Conservation (phyloP, 2,797 vertebrate species). For the Pseudochaenichthys georgianus region DNA sequence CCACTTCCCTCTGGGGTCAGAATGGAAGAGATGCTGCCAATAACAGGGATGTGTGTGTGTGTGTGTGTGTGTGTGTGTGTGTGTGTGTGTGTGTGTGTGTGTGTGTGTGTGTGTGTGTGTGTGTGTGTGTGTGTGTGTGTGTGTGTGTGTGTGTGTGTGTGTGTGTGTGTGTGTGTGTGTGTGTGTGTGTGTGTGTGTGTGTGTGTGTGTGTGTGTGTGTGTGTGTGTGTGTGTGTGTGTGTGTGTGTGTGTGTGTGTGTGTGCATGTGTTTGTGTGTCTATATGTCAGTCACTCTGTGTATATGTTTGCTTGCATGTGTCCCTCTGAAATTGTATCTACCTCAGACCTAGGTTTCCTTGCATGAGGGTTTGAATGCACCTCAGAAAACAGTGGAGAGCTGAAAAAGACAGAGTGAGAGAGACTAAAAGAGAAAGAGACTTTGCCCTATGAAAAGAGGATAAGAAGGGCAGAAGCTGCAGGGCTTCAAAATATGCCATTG, state of each 20-base stretch:
- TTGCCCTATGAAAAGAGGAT: conserved; percentile 79
- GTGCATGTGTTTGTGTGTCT: no score
- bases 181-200: conserved; percentile 19
- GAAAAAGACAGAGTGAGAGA: conserved; percentile 28
- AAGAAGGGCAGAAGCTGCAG: conserved; percentile 85
- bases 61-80: conserved; percentile 28
- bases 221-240: conserved; percentile 16
- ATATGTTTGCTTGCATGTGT: conserved; percentile 38
- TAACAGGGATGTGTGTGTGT: conserved; percentile 58
- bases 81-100: conserved; percentile 11
- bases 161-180: conserved; percentile 6
- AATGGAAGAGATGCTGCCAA: conserved; percentile 76
- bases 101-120: background rate
- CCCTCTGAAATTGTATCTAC: conserved; percentile 14
- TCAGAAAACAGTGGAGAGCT: conserved; percentile 1
- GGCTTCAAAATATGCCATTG: conserved; percentile 89
- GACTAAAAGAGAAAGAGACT: conserved; percentile 24
- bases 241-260: conserved; percentile 3
- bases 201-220: conserved; percentile 43
- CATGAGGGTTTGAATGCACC: conserved; percentile 17
- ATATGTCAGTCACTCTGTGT: conserved; percentile 61
- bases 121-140: conserved; percentile 28
- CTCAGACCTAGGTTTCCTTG: no score
- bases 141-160: conserved; percentile 2
- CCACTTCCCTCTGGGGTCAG: conserved; percentile 79